Conservation (phyloP, 2,797 vertebrate species). For the Hypotaenidia philippensis region DNA sequence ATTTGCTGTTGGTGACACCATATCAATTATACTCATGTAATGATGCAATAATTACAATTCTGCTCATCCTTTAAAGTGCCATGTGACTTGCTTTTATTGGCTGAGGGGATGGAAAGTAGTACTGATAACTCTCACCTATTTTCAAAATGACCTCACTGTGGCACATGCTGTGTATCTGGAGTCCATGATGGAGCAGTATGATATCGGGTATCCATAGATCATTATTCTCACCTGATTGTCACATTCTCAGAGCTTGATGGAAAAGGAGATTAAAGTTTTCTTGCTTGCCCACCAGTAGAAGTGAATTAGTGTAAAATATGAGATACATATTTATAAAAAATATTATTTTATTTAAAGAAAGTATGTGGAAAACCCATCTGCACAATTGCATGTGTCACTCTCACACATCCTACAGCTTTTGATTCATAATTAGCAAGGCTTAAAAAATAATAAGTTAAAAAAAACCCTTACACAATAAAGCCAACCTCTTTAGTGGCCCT, state of each 20-base stretch:
- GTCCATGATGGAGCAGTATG: not conserved
- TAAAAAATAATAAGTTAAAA: constrained; percentile 16
- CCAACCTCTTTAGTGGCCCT: not conserved
- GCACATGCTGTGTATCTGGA: not conserved
- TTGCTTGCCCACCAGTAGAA: not conserved
- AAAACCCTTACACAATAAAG: not conserved
- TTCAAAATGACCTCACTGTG: not conserved
- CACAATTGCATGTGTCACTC: constrained; percentile 40
- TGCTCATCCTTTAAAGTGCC: not conserved
- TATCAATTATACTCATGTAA: not conserved
- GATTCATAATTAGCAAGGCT: constrained; percentile 50
- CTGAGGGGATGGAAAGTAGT: not conserved
- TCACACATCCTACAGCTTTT: constrained; percentile 61
- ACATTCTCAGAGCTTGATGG: not conserved
- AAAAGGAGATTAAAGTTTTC: not conserved
- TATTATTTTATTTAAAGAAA: constrained; percentile 63
- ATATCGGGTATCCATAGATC: not conserved
- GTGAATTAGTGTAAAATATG: not conserved
- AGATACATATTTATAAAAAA: constrained; percentile 23
- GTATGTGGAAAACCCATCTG: constrained; percentile 54
- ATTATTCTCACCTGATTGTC: not conserved
- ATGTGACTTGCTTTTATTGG: not conserved
- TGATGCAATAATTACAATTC: not conserved
- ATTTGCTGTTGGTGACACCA: not conserved
- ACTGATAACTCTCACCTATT: not conserved